These are phyloP conservation scores for Ennomos fuscantarius DNA, from an alignment of 2,888 invertebrate species.

Conservation along the genomic window DNA sequence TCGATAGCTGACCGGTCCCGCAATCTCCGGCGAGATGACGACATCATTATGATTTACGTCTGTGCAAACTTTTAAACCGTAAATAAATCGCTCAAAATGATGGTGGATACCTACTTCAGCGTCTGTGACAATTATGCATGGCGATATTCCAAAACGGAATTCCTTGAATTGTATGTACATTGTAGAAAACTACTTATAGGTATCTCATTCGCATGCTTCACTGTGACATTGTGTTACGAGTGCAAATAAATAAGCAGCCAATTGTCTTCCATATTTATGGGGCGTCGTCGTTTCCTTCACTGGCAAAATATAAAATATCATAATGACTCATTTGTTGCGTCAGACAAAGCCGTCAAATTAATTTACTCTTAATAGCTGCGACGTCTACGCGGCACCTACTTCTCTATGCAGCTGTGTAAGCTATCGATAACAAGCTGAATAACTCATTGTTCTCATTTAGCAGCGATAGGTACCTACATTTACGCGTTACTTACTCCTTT, in stretches of 20 bases:
- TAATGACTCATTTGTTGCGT: slow-evolving; percentile 55
- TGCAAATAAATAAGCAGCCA: slow-evolving; percentile 6
- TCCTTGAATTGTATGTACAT: slow-evolving; percentile 25
- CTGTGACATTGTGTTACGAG: slow-evolving; percentile 2
- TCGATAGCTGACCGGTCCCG: slow-evolving; percentile 67
- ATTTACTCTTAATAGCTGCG: slow-evolving; percentile 59
- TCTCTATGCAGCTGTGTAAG: slow-evolving; percentile 68
- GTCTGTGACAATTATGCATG: slow-evolving; percentile 39
- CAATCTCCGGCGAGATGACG: slow-evolving; percentile 58
- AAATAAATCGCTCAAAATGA: slow-evolving; percentile 46
- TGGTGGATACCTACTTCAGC: slow-evolving; percentile 15
- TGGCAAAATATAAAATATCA: slow-evolving; percentile 32
- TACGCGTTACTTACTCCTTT: slow-evolving; percentile 31
- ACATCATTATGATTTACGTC: slow-evolving; percentile 61
- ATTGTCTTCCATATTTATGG: slow-evolving; percentile 9
- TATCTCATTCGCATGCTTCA: not conserved
- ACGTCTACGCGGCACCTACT: slow-evolving; percentile 43
- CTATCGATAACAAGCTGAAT: slow-evolving; percentile 67
- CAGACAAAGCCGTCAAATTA: slow-evolving; percentile 58
- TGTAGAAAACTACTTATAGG: not conserved
- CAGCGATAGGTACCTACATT: slow-evolving; percentile 37
- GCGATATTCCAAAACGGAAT: slow-evolving; percentile 35
- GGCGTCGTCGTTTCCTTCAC: slow-evolving; percentile 18
- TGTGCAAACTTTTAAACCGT: slow-evolving; percentile 42
- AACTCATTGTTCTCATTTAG: slow-evolving; percentile 63